Conservation (phyloP, 2,888 invertebrate species). For the Melanophora roralis region DNA sequence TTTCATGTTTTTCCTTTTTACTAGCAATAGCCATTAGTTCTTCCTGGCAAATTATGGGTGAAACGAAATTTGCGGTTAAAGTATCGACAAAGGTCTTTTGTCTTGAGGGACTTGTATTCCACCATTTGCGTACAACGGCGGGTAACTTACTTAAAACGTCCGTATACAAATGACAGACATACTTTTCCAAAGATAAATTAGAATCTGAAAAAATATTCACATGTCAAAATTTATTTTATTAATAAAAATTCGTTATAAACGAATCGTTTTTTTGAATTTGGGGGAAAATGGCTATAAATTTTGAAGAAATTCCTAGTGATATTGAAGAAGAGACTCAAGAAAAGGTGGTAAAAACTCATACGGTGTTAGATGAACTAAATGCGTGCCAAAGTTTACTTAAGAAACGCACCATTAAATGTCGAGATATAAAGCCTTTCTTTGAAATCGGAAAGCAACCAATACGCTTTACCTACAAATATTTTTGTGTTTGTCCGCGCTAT, state of each 20-base stretch:
- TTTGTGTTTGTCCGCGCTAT: constrained; percentile 70
- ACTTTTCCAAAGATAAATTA: constrained; percentile 71
- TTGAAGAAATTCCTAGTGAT: constrained; percentile 65
- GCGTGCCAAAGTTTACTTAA: constrained; percentile 68
- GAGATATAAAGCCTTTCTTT: constrained; percentile 68
- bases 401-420: constrained; percentile 68
- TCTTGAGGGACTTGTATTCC: constrained; percentile 82
- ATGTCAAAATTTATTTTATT: background rate
- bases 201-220: constrained; percentile 64
- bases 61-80: constrained; percentile 83
- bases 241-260: background rate
- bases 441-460: constrained; percentile 63
- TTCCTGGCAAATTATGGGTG: constrained; percentile 82
- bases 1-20: constrained; percentile 80
- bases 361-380: constrained; percentile 71
- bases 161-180: constrained; percentile 83
- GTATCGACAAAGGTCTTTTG: constrained; percentile 83
- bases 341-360: constrained; percentile 40
- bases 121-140: constrained; percentile 87
- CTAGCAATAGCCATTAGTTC: constrained; percentile 81
- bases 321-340: constrained; percentile 55
- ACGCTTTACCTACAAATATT: constrained; percentile 67
- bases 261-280: constrained; percentile 51
- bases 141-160: constrained; percentile 82
- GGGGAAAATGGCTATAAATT: constrained; percentile 59